Conservation (phyloP, 2,113 vertebrate genomes). For the Eira barbara region DNA sequence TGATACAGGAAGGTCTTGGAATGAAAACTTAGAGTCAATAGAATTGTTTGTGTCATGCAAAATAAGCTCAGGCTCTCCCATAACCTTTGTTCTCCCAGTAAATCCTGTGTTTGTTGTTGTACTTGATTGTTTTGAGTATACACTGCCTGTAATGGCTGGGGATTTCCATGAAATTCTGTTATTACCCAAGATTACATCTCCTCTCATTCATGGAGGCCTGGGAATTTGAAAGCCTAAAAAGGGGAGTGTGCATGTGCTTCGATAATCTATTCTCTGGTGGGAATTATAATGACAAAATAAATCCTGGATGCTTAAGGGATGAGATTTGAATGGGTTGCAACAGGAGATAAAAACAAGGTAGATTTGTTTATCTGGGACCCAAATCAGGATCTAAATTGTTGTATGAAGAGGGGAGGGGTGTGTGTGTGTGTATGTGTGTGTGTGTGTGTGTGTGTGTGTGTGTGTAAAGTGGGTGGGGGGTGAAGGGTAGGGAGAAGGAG, state of each 20-base stretch:
- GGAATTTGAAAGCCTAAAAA: conserved; percentile 69
- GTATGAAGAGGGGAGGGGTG: neutral
- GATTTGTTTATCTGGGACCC: conserved; percentile 63
- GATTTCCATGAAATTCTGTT: conserved; percentile 74
- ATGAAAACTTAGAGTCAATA: conserved; percentile 65
- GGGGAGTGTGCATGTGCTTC: conserved; percentile 51
- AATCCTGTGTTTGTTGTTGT: conserved; percentile 57
- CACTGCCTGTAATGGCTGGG: conserved; percentile 55
- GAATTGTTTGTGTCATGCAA: conserved; percentile 64
- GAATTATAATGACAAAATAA: conserved; percentile 74
- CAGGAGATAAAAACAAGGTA: conserved; percentile 62
- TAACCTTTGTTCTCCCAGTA: conserved; percentile 46
- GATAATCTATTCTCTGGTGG: conserved; percentile 53
- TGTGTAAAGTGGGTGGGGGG: neutral
- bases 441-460: neutral
- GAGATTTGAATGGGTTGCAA: conserved; percentile 64
- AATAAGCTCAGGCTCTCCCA: conserved; percentile 33
- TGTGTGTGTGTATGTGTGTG: neutral
- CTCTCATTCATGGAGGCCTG: conserved; percentile 45
- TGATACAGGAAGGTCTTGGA: conserved; percentile 60
- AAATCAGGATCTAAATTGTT: conserved; percentile 49
- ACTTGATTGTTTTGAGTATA: conserved; percentile 65
- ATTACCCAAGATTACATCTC: conserved; percentile 63
- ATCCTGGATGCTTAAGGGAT: conserved; percentile 51
- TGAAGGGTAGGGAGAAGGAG: neutral